These are phyloP conservation scores for Papilio demoleus DNA, from an alignment of 2,888 invertebrate species.

Conservation along the genomic window DNA sequence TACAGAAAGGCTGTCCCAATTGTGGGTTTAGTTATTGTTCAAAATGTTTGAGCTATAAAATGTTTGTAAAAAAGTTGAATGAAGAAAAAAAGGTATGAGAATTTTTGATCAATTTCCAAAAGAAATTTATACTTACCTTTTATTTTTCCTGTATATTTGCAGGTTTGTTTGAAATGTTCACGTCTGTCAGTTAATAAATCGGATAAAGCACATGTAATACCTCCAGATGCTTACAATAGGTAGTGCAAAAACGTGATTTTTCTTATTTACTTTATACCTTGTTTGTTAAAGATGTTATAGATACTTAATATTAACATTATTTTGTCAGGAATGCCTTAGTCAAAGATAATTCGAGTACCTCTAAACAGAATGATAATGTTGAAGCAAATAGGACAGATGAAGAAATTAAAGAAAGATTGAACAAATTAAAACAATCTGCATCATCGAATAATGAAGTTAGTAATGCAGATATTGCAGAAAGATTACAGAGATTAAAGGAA, in stretches of 20 bases:
- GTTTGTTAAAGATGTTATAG: neutral
- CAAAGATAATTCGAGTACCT: constrained; percentile 44
- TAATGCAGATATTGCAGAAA: constrained; percentile 60
- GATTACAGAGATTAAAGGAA: constrained; percentile 67
- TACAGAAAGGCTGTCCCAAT: constrained; percentile 91
- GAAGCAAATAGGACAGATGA: constrained; percentile 81
- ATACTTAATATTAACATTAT: constrained; percentile 10
- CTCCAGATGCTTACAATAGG: constrained; percentile 85
- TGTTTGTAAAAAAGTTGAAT: constrained; percentile 85
- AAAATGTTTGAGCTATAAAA: constrained; percentile 90
- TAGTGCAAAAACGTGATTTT: constrained; percentile 54
- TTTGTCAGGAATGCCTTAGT: constrained; percentile 50
- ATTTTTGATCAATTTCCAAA: neutral
- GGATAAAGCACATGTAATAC: constrained; percentile 54
- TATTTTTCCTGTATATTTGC: no score
- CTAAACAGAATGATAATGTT: constrained; percentile 29
- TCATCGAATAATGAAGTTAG: constrained; percentile 48
- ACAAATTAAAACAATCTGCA: constrained; percentile 86
- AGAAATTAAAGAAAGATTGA: constrained; percentile 86
- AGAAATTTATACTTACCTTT: neutral
- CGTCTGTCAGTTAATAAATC: constrained; percentile 44
- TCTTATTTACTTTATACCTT: neutral
- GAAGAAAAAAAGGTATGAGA: constrained; percentile 84
- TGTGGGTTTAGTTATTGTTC: constrained; percentile 93
- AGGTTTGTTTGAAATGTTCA: constrained; percentile 75